These are phyloP conservation scores for Sebastes glaucus DNA, from an alignment of 2,797 vertebrate genomes.

Conservation along the genomic window DNA sequence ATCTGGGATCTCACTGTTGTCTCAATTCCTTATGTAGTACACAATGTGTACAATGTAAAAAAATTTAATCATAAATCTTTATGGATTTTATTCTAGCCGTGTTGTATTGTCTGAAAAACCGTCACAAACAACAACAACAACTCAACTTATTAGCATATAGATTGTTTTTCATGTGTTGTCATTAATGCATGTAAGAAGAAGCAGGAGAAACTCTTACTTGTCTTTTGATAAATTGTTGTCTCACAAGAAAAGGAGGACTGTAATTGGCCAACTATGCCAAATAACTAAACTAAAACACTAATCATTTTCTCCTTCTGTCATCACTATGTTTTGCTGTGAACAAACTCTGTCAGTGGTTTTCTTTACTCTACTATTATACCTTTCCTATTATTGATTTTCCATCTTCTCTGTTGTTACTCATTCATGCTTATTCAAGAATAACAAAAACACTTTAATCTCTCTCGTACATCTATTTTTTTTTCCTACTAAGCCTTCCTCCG, in stretches of 20 bases:
- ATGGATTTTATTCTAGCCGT: neutral
- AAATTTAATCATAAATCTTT: neutral
- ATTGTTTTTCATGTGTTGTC: conserved; percentile 4
- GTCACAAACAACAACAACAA: neutral
- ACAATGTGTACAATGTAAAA: neutral
- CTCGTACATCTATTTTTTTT: neutral
- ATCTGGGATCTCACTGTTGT: neutral
- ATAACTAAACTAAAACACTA: conserved; percentile 14
- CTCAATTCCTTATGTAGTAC: neutral
- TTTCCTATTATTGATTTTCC: conserved; percentile 18
- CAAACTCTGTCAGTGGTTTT: neutral
- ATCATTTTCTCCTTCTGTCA: neutral
- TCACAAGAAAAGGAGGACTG: neutral
- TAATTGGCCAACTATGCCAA: neutral
- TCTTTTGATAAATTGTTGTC: neutral
- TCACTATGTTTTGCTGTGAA: neutral
- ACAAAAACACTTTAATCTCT: neutral
- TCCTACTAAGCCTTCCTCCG: neutral
- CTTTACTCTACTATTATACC: conserved; percentile 12
- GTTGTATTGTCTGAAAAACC: neutral
- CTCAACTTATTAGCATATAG: neutral
- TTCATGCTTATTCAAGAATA: conserved; percentile 6
- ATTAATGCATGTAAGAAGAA: neutral
- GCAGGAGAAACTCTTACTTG: neutral
- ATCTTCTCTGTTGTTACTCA: conserved; percentile 34